A percentile compares a stretch with the other conserved stretches of the same genome.
Conservation (phyloP, 2,797 vertebrate genomes). For the Mallotus villosus region DNA sequence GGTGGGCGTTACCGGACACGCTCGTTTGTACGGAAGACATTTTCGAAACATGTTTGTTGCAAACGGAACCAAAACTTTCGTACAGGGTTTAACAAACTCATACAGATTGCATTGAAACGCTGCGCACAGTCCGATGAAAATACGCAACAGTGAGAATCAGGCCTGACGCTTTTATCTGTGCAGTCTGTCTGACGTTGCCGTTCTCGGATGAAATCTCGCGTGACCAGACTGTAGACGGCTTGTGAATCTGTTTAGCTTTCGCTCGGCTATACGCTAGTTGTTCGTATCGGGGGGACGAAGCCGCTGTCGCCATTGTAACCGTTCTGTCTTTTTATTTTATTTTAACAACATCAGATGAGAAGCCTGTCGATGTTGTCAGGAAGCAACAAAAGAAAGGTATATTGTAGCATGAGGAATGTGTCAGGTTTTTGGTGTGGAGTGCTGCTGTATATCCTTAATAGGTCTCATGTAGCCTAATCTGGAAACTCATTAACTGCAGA, state of each 20-base stretch:
- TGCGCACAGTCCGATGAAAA: too few species aligned
- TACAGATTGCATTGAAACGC: too few species aligned
- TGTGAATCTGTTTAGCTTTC: neutral
- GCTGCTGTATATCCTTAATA: neutral
- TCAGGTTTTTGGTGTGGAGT: neutral
- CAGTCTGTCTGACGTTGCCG: neutral
- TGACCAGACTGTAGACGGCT: neutral
- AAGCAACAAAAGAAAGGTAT: conserved; percentile 63
- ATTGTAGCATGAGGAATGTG: conserved; percentile 34
- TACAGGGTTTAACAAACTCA: too few species aligned
- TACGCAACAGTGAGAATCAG: too few species aligned
- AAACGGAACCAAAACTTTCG: too few species aligned
- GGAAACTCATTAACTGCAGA: neutral
- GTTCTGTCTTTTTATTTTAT: conserved; percentile 38
- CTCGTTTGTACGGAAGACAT: too few species aligned
- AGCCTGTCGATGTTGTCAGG: conserved; percentile 46
- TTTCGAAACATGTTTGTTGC: too few species aligned
- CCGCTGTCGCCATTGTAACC: conserved; percentile 1
- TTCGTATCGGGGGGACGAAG: neutral
- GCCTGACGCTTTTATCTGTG: neutral
- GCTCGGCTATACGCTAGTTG: neutral
- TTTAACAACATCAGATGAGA: conserved; percentile 69
- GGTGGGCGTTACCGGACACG: too few species aligned
- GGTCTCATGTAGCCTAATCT: neutral
- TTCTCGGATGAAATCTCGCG: neutral